Evolutionary conservation across 2,797 vertebrate species (phyloP), one percentile per base, ranked within the genome.

Genomic region (Uromys caudimaculatus): DNA sequence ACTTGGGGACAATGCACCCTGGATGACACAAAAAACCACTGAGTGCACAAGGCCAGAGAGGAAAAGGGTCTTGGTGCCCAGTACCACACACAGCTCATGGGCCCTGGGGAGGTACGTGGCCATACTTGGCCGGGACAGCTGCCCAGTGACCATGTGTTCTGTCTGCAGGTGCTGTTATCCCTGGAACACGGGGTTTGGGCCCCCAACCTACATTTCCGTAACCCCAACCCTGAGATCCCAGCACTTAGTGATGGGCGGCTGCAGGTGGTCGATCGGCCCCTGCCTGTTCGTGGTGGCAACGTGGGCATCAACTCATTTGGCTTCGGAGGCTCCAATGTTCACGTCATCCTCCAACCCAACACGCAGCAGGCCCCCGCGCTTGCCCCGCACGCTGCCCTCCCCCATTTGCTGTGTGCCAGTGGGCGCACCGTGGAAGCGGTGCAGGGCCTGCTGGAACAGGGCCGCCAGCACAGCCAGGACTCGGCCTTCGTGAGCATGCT

Each of bases 311-410:
- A 99, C 98, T 99, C 99, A 1, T 99, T 99, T 77, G 99, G 99
- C 75, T 99, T 99, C 0, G 99, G 99, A 6, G 99, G 99, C 81
- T 99, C 99, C 95, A 99, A 99, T 8, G 99, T 99, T 89, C 99
- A 99, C 1, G 95, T 99, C 84, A 99, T 99, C 96, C 98, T 99
- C 94, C 99, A 98, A 60, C 99, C 99, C 21, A 98, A 99, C 21
- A 19, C 96, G 4, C 58, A 0, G 69, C 96, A 47, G 2, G 75
- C 96, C 35, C 60, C 5, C 3, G 75, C 9, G 0, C 90, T 93
- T 0, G 2, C 67, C 62, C 67, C 69, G 0, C 89, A 60, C 24
- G 95, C 54, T 19, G 76, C 84, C 0, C 0, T 98, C 32, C 99
- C 99, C 83, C 98, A 98, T 76, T 94, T 99, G 89, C 98, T 99